A percentile compares a stretch with the other conserved stretches of the same genome.
Evolutionary conservation across 2,797 vertebrate genomes (phyloP).

Genomic region (Cygnus olor): DNA sequence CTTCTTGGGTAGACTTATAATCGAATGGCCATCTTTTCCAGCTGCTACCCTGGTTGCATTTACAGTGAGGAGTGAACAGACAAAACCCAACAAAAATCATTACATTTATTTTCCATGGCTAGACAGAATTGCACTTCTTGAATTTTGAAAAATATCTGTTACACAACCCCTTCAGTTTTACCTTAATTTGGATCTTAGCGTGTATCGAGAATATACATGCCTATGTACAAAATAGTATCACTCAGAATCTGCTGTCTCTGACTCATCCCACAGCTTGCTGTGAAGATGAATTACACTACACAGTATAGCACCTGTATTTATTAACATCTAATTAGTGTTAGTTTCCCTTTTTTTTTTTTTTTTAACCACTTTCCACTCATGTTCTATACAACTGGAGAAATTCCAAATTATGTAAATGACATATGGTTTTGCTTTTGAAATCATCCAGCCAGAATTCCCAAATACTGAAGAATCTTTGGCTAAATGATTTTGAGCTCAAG

Average conservation of each 20-base stretch:
- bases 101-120: not conserved
- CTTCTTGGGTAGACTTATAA: not conserved
- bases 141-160: not conserved
- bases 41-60: not conserved
- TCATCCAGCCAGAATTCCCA: conserved; percentile 61
- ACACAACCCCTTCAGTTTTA: not conserved
- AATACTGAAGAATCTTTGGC: conserved; percentile 64
- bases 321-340: conserved; percentile 73
- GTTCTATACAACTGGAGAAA: conserved; percentile 67
- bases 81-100: not conserved
- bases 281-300: conserved; percentile 43
- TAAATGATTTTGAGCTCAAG: conserved; percentile 69
- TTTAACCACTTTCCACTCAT: conserved; percentile 20
- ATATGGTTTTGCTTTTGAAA: conserved; percentile 77
- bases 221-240: not conserved
- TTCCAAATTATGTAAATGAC: conserved; percentile 70
- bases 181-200: not conserved
- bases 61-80: not conserved
- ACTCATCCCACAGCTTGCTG: conserved; percentile 29
- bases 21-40: not conserved
- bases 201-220: not conserved
- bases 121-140: not conserved
- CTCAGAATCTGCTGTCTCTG: not conserved
- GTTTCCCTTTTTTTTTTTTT: not conserved
- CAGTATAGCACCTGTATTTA: conserved; percentile 65